These are phyloP conservation scores for Sweltsa coloradensis DNA, from an alignment of 1,140 invertebrate species.

Conservation along the genomic window DNA sequence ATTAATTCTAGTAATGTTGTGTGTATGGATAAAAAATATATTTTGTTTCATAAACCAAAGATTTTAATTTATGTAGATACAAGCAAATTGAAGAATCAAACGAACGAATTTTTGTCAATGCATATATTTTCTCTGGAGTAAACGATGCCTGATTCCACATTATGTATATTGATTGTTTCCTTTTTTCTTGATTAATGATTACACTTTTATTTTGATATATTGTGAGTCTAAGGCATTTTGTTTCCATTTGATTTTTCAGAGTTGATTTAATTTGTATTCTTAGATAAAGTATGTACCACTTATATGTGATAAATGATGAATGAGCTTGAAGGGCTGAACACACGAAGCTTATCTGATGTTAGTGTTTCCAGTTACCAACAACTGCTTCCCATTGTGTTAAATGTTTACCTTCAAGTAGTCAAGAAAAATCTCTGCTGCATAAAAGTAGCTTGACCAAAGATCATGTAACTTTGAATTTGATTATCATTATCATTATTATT, in stretches of 20 bases:
- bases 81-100: too few species aligned
- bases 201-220: constrained; percentile 3
- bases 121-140: too few species aligned
- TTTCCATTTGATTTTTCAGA: too few species aligned
- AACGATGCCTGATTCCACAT: too few species aligned
- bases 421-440: constrained; percentile 11
- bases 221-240: constrained; percentile 2
- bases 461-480: constrained; percentile 10
- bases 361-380: constrained; percentile 5
- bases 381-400: constrained; percentile 5
- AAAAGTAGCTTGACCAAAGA: constrained; percentile 4
- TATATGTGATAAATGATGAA: constrained; percentile 1
- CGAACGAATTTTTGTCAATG: too few species aligned
- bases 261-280: constrained; percentile 5
- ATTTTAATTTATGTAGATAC: too few species aligned
- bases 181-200: constrained; percentile 4
- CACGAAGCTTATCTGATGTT: constrained; percentile 6
- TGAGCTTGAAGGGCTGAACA: too few species aligned
- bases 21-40: too few species aligned
- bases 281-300: neutral
- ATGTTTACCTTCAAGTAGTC: constrained; percentile 9
- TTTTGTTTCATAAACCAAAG: too few species aligned
- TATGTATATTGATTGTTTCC: constrained; percentile 2
- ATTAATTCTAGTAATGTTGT: too few species aligned
- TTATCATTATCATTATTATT: constrained; percentile 11